phyloP scores from a whole-genome alignment of 2,113 vertebrate genomes.

The Petrocephalus microphthalmus region DNA sequence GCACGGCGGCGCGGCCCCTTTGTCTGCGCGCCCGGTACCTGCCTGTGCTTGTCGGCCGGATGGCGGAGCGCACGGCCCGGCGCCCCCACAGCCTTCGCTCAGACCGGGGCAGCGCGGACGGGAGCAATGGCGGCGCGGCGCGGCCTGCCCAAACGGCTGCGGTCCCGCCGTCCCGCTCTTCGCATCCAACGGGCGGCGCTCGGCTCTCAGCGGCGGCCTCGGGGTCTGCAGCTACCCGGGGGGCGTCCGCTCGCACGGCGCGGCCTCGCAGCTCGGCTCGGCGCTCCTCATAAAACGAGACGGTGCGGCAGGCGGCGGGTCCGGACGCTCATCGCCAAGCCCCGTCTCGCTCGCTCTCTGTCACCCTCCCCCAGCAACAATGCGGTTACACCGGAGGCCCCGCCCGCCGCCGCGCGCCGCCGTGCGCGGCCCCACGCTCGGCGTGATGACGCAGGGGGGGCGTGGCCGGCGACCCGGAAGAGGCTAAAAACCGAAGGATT shows the following conservation, averaged over 20 bases:
- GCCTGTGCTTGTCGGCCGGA: background rate
- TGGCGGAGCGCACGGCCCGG: constrained; percentile 45
- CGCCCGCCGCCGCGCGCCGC: constrained; percentile 28
- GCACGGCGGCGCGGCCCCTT: background rate
- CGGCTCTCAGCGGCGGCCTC: constrained; percentile 31
- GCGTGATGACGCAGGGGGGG: constrained; percentile 32
- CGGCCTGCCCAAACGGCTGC: constrained; percentile 60
- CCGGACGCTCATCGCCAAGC: constrained; percentile 26
- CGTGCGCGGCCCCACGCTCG: constrained; percentile 16
- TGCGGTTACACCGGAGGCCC: constrained; percentile 51
- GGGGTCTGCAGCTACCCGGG: constrained; percentile 21
- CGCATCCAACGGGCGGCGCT: constrained; percentile 47
- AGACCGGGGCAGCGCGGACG: constrained; percentile 45
- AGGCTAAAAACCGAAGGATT: background rate
- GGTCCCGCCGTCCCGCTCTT: constrained; percentile 55
- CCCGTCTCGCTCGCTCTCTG: constrained; percentile 35
- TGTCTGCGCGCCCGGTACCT: background rate
- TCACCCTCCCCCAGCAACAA: constrained; percentile 68
- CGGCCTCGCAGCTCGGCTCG: background rate
- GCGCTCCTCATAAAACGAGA: constrained; percentile 13
- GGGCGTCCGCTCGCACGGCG: constrained; percentile 46
- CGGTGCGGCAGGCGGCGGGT: constrained; percentile 22
- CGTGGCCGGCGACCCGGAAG: background rate
- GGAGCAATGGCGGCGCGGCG: constrained; percentile 54
- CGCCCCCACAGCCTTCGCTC: constrained; percentile 47